phyloP scores from a whole-genome alignment of 2,797 vertebrate species.

The Scolopax rusticola region DNA sequence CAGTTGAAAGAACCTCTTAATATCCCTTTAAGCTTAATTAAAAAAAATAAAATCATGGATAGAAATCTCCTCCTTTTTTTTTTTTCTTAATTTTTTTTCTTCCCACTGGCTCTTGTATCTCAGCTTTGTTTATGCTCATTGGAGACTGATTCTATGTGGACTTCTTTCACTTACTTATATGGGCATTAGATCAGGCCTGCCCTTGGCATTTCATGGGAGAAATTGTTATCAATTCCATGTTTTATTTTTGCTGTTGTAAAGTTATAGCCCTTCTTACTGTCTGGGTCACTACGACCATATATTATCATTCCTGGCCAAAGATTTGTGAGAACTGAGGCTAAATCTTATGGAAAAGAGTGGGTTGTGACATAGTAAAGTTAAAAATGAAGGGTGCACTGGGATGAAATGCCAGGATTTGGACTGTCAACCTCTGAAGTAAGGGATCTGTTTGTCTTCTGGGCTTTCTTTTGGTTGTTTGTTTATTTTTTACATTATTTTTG shows the following conservation, averaged over 20 bases:
- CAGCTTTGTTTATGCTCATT: not conserved
- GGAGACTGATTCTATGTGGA: not conserved
- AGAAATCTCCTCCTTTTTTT: not conserved
- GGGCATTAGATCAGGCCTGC: not conserved
- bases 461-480: too few species aligned
- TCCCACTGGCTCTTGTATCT: not conserved
- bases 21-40: not conserved
- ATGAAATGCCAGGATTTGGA: not conserved
- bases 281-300: not conserved
- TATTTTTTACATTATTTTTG: not conserved
- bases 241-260: not conserved
- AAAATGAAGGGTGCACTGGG: not conserved
- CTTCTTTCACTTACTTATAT: not conserved
- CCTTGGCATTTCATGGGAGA: not conserved
- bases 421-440: not conserved
- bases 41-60: not conserved
- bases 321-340: not conserved
- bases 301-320: not conserved
- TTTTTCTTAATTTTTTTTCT: too few species aligned
- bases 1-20: not conserved
- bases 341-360: not conserved
- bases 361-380: not conserved
- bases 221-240: not conserved
- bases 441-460: not conserved
- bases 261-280: not conserved